A percentile compares a stretch with the other conserved stretches of the same genome.
These are phyloP conservation scores for Heliothis virescens DNA, from an alignment of 1,140 invertebrate genomes.

Conservation along the genomic window DNA sequence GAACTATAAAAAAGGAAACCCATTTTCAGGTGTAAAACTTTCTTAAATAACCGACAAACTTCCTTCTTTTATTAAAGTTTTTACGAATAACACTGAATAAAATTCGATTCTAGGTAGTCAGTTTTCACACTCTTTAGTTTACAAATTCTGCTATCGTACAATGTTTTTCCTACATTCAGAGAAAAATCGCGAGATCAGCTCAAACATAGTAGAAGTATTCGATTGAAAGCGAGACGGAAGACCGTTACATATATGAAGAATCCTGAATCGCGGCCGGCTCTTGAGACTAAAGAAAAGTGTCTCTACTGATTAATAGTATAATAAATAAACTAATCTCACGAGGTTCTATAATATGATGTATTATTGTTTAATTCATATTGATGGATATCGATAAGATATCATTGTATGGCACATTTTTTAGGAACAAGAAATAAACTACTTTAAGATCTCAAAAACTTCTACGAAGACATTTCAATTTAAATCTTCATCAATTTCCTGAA, in stretches of 20 bases:
- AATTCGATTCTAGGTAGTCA: neutral
- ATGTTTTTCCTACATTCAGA: neutral
- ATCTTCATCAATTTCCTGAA: too few relatives aligned
- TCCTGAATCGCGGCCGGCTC: neutral
- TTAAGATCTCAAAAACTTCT: neutral
- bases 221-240: conserved; percentile 34
- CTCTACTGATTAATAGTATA: neutral
- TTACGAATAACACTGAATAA: too few relatives aligned
- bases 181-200: conserved; percentile 3
- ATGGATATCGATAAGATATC: neutral
- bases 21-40: too few relatives aligned
- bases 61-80: too few relatives aligned
- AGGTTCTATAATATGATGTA: too few relatives aligned
- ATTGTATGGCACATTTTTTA: too few relatives aligned
- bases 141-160: neutral
- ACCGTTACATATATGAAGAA: conserved; percentile 41
- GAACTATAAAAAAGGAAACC: too few relatives aligned
- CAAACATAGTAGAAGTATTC: conserved; percentile 20
- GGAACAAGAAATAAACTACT: too few relatives aligned
- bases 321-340: neutral
- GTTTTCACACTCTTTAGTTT: neutral
- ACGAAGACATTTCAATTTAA: neutral
- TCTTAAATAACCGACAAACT: too few relatives aligned
- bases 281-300: neutral
- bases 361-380: too few relatives aligned